Conservation (phyloP, 2,888 invertebrate species). For the Alviniconcha strummeri region DNA sequence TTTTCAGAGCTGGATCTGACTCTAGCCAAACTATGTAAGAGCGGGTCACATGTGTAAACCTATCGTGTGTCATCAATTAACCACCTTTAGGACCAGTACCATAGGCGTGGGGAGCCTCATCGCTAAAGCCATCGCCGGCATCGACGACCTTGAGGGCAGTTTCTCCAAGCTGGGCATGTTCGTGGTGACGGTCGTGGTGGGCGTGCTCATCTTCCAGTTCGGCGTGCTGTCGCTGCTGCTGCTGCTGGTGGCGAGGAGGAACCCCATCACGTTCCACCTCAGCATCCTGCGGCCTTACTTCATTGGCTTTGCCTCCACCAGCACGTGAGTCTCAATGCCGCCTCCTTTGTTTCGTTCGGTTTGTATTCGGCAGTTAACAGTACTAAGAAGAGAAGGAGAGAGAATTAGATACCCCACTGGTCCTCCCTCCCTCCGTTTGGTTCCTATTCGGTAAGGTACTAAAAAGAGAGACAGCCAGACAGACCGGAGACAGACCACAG, state of each 20-base stretch:
- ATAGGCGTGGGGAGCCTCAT: conserved; percentile 61
- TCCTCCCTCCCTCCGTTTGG: neutral
- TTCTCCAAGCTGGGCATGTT: conserved; percentile 60
- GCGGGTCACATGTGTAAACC: too few species aligned
- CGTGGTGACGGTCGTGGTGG: conserved; percentile 53
- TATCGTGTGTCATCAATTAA: too few species aligned
- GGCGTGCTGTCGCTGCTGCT: conserved; percentile 55
- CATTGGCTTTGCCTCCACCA: conserved; percentile 59
- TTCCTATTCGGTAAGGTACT: neutral
- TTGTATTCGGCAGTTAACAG: too few species aligned
- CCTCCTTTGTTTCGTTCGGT: too few species aligned
- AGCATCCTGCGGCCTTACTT: conserved; percentile 53
- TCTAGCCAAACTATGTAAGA: too few species aligned
- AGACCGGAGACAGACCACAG: too few species aligned
- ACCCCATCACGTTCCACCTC: conserved; percentile 54
- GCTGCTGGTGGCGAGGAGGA: conserved; percentile 50
- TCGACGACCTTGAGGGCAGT: conserved; percentile 48
- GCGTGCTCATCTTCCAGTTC: conserved; percentile 55
- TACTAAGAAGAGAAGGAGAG: too few species aligned
- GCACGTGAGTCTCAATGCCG: conserved; percentile 56
- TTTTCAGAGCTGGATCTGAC: too few species aligned
- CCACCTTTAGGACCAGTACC: conserved; percentile 55
- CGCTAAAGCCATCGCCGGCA: conserved; percentile 55
- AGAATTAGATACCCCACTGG: too few species aligned
- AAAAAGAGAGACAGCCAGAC: neutral